Conservation (phyloP, 2,113 vertebrate genomes). For the Catharus fuscescens region DNA sequence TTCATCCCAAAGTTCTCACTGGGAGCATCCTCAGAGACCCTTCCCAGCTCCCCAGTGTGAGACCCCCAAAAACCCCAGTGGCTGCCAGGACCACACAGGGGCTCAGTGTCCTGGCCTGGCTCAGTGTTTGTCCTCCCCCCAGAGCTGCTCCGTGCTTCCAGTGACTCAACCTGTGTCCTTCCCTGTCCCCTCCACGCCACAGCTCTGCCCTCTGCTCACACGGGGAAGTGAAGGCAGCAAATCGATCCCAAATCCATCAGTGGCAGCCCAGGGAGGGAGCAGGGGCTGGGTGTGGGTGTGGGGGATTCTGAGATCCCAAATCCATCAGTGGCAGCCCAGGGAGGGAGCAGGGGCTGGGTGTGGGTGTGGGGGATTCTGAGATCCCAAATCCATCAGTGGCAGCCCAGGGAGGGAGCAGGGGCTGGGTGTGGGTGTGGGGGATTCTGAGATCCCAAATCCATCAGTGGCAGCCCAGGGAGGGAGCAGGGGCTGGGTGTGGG, state of each 20-base stretch:
- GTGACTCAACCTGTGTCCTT: conserved; percentile 47
- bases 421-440: too few relatives aligned
- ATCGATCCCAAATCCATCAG: neutral
- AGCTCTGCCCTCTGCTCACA: conserved; percentile 4
- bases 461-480: too few relatives aligned
- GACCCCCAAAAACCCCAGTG: too few relatives aligned
- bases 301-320: neutral
- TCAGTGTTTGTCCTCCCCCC: neutral
- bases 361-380: too few relatives aligned
- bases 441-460: too few relatives aligned
- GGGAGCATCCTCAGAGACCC: too few relatives aligned
- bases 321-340: too few relatives aligned
- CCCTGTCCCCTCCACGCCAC: neutral
- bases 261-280: neutral
- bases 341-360: too few relatives aligned
- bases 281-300: too few relatives aligned
- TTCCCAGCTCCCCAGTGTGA: too few relatives aligned
- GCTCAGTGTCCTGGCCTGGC: conserved; percentile 22
- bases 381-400: neutral
- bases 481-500: too few relatives aligned
- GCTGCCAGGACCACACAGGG: neutral
- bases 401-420: neutral
- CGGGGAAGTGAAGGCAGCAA: neutral
- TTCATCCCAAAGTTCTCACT: too few relatives aligned
- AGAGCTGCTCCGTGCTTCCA: conserved; percentile 5